Conservation (phyloP, 1,140 invertebrate species). For the Drosophila sulfurigaster region DNA sequence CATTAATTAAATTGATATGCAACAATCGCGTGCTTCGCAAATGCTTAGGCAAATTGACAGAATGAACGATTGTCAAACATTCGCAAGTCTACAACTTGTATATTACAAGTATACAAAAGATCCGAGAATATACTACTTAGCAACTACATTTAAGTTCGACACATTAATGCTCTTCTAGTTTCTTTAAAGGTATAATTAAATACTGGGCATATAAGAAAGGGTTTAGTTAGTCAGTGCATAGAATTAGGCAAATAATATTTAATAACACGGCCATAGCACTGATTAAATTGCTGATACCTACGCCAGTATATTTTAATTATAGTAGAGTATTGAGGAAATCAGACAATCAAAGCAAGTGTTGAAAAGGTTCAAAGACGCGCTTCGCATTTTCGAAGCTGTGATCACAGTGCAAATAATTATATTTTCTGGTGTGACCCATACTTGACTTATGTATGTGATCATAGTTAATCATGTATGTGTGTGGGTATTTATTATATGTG, state of each 20-base stretch:
- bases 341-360: constrained; percentile 3
- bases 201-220: too few relatives aligned
- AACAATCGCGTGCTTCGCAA: constrained; percentile 59
- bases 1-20: constrained; percentile 48
- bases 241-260: too few relatives aligned
- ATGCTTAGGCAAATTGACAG: constrained; percentile 27
- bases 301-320: too few relatives aligned
- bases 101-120: background rate
- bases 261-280: too few relatives aligned
- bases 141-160: too few relatives aligned
- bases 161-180: too few relatives aligned
- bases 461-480: background rate
- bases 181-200: too few relatives aligned
- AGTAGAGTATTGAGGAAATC: background rate
- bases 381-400: background rate
- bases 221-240: too few relatives aligned
- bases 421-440: background rate
- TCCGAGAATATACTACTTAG: background rate
- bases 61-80: constrained; percentile 28
- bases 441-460: background rate
- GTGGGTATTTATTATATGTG: background rate
- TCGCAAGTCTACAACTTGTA: background rate
- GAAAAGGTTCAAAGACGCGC: constrained; percentile 9
- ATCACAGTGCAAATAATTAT: constrained; percentile 22
- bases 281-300: too few relatives aligned